Percentiles rank a stretch among this genome's conserved stretches.
These are phyloP conservation scores for Pollenia angustigena DNA, from an alignment of 2,888 invertebrate species.

Conservation along the genomic window DNA sequence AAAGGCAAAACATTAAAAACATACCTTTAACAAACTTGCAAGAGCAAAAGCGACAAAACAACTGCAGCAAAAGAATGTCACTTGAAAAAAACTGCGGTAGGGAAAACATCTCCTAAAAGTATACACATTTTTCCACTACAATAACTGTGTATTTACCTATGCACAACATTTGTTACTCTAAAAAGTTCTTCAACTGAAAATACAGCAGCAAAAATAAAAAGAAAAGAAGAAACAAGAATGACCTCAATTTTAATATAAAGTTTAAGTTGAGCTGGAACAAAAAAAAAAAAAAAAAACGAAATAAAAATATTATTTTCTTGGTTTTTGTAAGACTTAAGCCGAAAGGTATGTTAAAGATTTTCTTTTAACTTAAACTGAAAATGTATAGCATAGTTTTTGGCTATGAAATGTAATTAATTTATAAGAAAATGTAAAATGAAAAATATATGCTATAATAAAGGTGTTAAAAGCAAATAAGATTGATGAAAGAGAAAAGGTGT, in stretches of 20 bases:
- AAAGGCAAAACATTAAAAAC: neutral
- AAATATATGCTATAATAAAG: neutral
- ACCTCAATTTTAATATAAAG: conserved; percentile 67
- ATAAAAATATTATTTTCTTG: conserved; percentile 9
- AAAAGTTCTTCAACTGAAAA: conserved; percentile 2
- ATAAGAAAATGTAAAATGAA: no score
- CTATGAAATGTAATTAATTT: neutral
- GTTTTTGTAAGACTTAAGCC: conserved; percentile 16
- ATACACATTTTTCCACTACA: neutral
- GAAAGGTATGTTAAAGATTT: conserved; percentile 41
- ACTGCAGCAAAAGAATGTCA: conserved; percentile 60
- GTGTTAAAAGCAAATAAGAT: neutral
- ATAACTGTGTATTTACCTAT: neutral
- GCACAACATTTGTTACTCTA: conserved; percentile 19
- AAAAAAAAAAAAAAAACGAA: neutral
- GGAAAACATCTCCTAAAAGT: conserved; percentile 24
- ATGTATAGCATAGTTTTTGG: conserved; percentile 11
- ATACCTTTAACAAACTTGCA: neutral
- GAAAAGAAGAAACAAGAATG: conserved; percentile 47
- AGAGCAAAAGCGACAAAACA: conserved; percentile 21
- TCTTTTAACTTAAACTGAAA: neutral
- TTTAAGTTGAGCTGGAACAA: conserved; percentile 34
- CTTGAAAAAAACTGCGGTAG: conserved; percentile 42
- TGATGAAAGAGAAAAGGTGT: neutral
- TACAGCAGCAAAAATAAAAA: neutral